A percentile compares a stretch with the other conserved stretches of the same genome.
These are phyloP conservation scores for Nematopogon swammerdamellus DNA, from an alignment of 2,888 invertebrate genomes.

Conservation along the genomic window DNA sequence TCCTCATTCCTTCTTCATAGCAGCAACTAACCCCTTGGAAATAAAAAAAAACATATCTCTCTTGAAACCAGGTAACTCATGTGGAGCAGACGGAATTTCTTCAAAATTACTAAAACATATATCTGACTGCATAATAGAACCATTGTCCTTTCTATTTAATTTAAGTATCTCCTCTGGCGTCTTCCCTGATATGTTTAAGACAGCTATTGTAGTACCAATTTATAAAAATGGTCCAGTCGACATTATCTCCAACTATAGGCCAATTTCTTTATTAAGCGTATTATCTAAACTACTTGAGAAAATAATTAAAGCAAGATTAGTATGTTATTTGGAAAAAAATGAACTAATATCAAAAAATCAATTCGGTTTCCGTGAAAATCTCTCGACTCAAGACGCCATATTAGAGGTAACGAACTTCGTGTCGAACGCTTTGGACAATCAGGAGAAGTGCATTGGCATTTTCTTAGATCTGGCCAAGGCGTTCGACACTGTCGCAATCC, in stretches of 20 bases:
- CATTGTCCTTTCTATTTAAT: constrained; percentile 3
- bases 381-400: constrained; percentile 5
- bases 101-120: constrained; percentile 1
- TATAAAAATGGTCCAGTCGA: background rate
- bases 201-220: constrained; percentile 1
- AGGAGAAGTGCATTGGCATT: constrained; percentile 4
- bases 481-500: background rate
- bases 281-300: constrained; percentile 6
- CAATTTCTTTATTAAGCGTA: constrained; percentile 4
- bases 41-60: background rate
- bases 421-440: background rate
- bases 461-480: constrained; percentile 7
- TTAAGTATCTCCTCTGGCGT: background rate
- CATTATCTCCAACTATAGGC: constrained; percentile 1
- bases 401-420: background rate
- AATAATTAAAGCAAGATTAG: constrained; percentile 3
- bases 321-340: constrained; percentile 1
- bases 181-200: constrained; percentile 4
- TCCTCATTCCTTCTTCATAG: constrained; percentile 1
- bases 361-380: constrained; percentile 3
- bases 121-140: background rate
- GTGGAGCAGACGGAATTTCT: constrained; percentile 1
- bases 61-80: constrained; percentile 1
- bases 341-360: constrained; percentile 2
- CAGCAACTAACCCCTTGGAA: background rate